A percentile compares a stretch with the other conserved stretches of the same genome.
These are phyloP conservation scores for Oscarella lobularis DNA, from an alignment of 37 sponge, comb jelly and placozoan species.

Conservation along the genomic window DNA sequence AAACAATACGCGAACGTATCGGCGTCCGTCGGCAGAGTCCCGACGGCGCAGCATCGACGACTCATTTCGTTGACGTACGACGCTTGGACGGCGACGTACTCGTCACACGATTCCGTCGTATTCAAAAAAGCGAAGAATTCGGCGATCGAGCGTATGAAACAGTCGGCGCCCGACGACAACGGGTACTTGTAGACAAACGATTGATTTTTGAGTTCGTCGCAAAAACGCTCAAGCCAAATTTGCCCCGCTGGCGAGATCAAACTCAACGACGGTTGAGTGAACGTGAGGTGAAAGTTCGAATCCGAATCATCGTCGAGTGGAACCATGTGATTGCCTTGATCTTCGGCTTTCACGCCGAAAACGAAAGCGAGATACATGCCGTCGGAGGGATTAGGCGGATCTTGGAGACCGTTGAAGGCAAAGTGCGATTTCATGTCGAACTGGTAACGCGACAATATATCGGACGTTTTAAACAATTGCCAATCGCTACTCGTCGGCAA, in stretches of 20 bases:
- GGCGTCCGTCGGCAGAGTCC: background rate
- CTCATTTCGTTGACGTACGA: background rate
- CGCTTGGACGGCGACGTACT: background rate
- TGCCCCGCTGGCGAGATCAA: background rate
- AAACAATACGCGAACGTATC: background rate
- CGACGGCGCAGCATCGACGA: background rate
- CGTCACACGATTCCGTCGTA: background rate
- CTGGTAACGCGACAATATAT: background rate
- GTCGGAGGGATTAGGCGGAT: background rate
- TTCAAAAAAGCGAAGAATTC: background rate
- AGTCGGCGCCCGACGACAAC: background rate
- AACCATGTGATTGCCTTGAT: background rate
- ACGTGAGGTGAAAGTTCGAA: background rate
- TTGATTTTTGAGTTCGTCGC: background rate
- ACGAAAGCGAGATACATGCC: background rate
- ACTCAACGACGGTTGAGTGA: background rate
- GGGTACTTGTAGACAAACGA: too few species aligned
- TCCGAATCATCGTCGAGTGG: background rate
- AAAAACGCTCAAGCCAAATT: background rate
- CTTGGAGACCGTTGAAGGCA: background rate
- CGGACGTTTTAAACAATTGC: background rate
- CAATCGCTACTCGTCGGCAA: background rate
- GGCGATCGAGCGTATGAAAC: background rate
- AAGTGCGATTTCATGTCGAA: background rate
- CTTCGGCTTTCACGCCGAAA: background rate